These are phyloP conservation scores for Drosophila malerkotliana DNA, from an alignment of 1,140 invertebrate species.

Conservation along the genomic window DNA sequence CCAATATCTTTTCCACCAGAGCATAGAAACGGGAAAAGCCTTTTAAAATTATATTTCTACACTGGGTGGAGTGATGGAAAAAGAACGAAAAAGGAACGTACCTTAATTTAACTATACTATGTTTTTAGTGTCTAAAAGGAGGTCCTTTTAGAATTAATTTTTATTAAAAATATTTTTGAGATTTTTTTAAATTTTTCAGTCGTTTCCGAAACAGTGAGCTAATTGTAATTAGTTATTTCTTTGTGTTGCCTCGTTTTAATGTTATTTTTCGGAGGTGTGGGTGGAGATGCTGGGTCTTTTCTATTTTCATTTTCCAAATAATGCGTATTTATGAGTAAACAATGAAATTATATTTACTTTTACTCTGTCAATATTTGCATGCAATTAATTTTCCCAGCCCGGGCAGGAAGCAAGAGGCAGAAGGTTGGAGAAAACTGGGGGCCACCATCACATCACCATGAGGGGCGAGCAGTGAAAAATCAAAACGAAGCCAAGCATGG, in stretches of 20 bases:
- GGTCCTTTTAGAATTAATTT: background rate
- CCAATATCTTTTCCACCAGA: conserved; percentile 31
- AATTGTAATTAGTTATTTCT: conserved; percentile 5
- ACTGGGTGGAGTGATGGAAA: background rate
- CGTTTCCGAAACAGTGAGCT: background rate
- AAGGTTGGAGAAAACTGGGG: background rate
- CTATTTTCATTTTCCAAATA: conserved; percentile 68
- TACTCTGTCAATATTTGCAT: conserved; percentile 80
- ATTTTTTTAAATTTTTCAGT: background rate
- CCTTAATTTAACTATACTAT: background rate
- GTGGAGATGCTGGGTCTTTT: conserved; percentile 11
- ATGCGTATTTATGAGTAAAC: conserved; percentile 81
- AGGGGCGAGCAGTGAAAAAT: conserved; percentile 43
- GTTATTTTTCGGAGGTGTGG: conserved; percentile 1
- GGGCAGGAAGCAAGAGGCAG: conserved; percentile 1
- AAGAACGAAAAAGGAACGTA: background rate
- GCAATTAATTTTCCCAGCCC: conserved; percentile 76
- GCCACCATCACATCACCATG: conserved; percentile 11
- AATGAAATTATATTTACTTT: conserved; percentile 81
- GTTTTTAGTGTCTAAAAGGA: background rate
- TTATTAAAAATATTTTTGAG: background rate
- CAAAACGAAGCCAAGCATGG: conserved; percentile 51
- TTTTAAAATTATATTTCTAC: background rate
- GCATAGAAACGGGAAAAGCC: conserved; percentile 10
- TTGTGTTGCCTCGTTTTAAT: background rate